Conservation (phyloP, 2,888 invertebrate genomes). For the Lapara coniferarum region DNA sequence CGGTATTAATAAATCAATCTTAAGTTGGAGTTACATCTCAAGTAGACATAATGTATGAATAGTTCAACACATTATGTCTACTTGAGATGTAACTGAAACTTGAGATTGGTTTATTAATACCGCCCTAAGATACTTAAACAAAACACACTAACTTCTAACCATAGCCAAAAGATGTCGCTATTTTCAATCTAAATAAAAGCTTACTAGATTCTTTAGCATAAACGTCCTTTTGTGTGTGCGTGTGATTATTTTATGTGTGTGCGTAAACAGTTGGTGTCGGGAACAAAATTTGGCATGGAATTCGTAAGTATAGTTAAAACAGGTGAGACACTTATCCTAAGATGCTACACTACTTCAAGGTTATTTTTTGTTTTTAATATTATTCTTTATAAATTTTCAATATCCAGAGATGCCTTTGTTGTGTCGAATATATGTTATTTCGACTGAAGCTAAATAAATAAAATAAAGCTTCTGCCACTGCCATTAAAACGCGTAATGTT, state of each 20-base stretch:
- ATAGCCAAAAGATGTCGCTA: not conserved
- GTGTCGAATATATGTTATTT: not conserved
- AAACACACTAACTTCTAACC: too few species aligned
- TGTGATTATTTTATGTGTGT: slow-evolving; percentile 44
- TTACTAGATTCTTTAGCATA: slow-evolving; percentile 60
- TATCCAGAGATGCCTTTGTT: not conserved
- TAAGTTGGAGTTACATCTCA: too few species aligned
- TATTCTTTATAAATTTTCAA: not conserved
- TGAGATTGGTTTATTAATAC: too few species aligned
- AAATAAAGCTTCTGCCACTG: slow-evolving; percentile 4
- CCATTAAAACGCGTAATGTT: not conserved
- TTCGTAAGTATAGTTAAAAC: slow-evolving; percentile 68
- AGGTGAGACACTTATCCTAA: slow-evolving; percentile 6
- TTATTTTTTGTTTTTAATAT: not conserved
- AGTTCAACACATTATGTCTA: too few species aligned
- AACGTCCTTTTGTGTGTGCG: slow-evolving; percentile 54
- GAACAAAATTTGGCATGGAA: slow-evolving; percentile 60
- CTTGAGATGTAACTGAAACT: too few species aligned
- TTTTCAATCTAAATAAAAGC: not conserved
- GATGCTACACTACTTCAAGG: slow-evolving; percentile 14
- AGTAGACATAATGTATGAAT: too few species aligned
- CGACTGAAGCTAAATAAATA: not conserved
- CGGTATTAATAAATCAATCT: too few species aligned
- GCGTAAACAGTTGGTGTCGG: slow-evolving; percentile 75
- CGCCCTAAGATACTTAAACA: not conserved